Conservation (phyloP, 2,888 invertebrate species). For the Chelonus formosanus region DNA sequence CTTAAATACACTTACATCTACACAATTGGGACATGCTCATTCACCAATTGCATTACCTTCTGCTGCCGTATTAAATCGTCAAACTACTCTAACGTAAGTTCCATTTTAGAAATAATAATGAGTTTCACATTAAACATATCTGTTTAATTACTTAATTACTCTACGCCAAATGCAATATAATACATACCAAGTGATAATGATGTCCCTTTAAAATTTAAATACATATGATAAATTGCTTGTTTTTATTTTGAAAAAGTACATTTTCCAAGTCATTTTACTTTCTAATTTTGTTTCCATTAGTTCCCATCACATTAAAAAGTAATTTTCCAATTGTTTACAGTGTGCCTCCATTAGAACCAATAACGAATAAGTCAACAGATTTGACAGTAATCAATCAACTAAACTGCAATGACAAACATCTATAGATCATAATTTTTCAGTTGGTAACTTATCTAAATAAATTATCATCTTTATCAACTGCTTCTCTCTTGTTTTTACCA, state of each 20-base stretch:
- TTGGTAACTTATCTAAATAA: constrained; percentile 10
- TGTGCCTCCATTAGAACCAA: constrained; percentile 70
- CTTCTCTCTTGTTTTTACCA: background rate
- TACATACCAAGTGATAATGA: too few species aligned
- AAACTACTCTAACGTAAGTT: constrained; percentile 67
- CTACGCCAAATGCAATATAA: too few species aligned
- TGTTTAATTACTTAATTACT: too few species aligned
- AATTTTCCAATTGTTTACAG: constrained; percentile 59
- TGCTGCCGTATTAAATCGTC: constrained; percentile 67
- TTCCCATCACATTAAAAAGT: background rate
- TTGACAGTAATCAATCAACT: constrained; percentile 68
- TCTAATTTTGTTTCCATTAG: too few species aligned
- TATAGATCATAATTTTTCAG: constrained; percentile 49
- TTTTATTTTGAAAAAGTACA: too few species aligned
- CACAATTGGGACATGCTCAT: constrained; percentile 58
- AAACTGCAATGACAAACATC: constrained; percentile 60
- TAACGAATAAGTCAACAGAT: constrained; percentile 58
- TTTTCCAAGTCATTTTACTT: too few species aligned
- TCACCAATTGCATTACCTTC: constrained; percentile 67
- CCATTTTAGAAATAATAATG: too few species aligned
- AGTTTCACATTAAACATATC: too few species aligned
- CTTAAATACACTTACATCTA: constrained; percentile 52
- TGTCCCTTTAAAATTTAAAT: too few species aligned
- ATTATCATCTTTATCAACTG: background rate
- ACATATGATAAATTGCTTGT: too few species aligned